These are phyloP conservation scores for Nesometra sesokonis DNA, from an alignment of 35 echinoderm and acorn worm genomes.

Conservation along the genomic window DNA sequence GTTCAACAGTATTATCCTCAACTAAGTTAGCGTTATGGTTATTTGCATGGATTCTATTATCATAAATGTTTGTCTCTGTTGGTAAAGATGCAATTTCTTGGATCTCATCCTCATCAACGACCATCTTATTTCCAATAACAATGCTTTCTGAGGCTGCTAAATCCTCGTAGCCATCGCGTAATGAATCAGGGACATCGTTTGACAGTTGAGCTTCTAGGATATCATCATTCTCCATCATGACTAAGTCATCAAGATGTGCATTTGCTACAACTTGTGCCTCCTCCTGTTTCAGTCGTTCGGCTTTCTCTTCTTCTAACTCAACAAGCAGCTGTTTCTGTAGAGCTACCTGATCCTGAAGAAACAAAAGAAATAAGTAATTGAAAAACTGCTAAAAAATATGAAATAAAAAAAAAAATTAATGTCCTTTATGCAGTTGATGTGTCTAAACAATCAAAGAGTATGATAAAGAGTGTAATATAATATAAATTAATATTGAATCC, in stretches of 20 bases:
- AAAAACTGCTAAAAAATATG: not conserved
- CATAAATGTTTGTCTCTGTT: not conserved
- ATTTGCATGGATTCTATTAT: not conserved
- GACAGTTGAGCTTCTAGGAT: not conserved
- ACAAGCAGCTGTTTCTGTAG: conserved; percentile 49
- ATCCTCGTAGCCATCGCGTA: not conserved
- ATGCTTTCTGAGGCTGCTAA: conserved; percentile 2
- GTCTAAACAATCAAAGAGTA: no score
- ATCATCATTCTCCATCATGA: not conserved
- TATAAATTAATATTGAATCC: no score
- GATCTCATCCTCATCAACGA: conserved; percentile 14
- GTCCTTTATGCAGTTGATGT: no score
- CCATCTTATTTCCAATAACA: conserved; percentile 16
- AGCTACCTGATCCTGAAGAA: conserved; percentile 53
- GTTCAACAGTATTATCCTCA: not conserved
- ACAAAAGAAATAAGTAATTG: not conserved
- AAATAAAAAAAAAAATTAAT: no score
- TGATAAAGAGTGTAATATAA: no score
- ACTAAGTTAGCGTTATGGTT: no score
- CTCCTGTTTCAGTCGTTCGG: not conserved
- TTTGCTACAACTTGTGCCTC: not conserved
- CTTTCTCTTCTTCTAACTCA: conserved; percentile 50
- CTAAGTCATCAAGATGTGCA: not conserved
- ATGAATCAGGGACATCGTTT: not conserved
- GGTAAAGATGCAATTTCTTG: not conserved